These are phyloP conservation scores for Microplitis manilae DNA, from an alignment of 2,888 invertebrate genomes.

Conservation along the genomic window DNA sequence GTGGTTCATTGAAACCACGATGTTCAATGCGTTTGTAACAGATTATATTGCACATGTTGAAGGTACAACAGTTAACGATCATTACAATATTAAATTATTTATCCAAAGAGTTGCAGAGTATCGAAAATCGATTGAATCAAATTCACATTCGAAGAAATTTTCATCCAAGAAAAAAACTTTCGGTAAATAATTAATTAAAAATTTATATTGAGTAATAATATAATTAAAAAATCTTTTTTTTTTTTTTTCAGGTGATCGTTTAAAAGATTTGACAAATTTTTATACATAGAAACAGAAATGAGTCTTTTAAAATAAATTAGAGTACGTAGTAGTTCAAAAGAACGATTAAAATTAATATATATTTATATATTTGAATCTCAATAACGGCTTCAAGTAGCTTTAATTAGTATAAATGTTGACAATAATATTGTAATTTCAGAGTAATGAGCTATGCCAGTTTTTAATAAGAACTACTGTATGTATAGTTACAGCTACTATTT, in stretches of 20 bases:
- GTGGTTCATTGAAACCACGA: constrained; percentile 90
- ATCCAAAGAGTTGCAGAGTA: constrained; percentile 52
- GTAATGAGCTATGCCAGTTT: background rate
- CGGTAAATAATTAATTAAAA: constrained; percentile 52
- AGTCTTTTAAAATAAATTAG: constrained; percentile 41
- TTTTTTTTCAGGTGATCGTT: constrained; percentile 61
- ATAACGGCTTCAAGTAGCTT: constrained; percentile 40
- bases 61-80: constrained; percentile 54
- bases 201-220: background rate
- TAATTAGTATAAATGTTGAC: constrained; percentile 35
- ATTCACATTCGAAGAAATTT: constrained; percentile 50
- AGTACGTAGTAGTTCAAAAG: constrained; percentile 14
- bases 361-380: constrained; percentile 7
- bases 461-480: background rate
- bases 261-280: constrained; percentile 64
- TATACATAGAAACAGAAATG: constrained; percentile 44
- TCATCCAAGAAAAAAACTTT: constrained; percentile 56
- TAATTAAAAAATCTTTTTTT: background rate
- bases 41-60: constrained; percentile 61
- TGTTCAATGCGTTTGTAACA: constrained; percentile 85
- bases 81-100: constrained; percentile 51
- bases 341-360: constrained; percentile 1
- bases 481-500: background rate
- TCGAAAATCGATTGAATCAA: constrained; percentile 46
- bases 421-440: background rate